Base-by-base conservation (phyloP, 2,888 invertebrate genomes). In the Drosophila eohydei region DNA sequence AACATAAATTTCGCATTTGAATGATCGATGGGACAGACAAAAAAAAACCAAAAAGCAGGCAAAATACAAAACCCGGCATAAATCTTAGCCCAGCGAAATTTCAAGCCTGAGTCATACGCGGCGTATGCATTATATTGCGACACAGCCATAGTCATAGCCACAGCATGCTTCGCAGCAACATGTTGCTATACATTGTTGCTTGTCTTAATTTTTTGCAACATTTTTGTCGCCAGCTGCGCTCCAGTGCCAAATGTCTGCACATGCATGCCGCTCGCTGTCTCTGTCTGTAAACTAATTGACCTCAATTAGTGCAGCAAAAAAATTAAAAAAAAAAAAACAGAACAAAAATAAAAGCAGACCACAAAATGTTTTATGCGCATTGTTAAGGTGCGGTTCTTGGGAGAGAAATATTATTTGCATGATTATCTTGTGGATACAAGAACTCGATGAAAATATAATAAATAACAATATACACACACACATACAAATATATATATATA, bases 201-300 rank as follows among this genome's bases (percentile, higher is more conserved):
- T 84, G 73, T 79, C 63, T 74, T 74, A 54, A 50, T 56, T 81
- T 60, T 71, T 61, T 58, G 75, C 80, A 76, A 72, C 80, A 76
- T 65, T 70, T 65, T 58, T 61, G 56, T 54, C 59, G 72, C 76
- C 82, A 76, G 69, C 76, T 72, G 78, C 70, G 60, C 52, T 48
- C 57, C 52, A 55, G 41, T 63, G 21, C 57, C 59, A 30, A n/a
- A 54, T 48, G 57, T 44, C 54, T 57, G 46, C 55, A 32, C 70
- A n/a, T 52, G 8, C 51, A 12, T 54, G 46, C 14, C 28, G 0
- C 30, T 5, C 4, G n/a, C 6, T n/a, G 7, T 21, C 11, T 50
- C 2, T 32, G 16, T 50, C 6, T 12, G 40, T 88, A 84, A 91
- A 80, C 91, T 91, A 91, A 91, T 91, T 91, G 91, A 91, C 91